Evolutionary conservation across 2,888 invertebrate species (phyloP), one percentile per base, ranked within the genome.

Genomic region (Sminthurinus aureus): DNA sequence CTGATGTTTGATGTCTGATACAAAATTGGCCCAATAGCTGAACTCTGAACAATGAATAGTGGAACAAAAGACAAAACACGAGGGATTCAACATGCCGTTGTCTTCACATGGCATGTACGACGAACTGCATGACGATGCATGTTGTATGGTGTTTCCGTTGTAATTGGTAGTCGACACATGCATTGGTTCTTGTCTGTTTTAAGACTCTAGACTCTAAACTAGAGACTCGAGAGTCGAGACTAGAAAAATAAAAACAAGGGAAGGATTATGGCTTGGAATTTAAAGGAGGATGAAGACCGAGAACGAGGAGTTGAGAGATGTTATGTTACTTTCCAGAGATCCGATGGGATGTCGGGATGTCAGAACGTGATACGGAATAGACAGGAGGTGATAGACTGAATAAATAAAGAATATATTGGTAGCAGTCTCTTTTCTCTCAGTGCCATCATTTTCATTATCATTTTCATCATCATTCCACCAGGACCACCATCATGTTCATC

Each of bases 391-490:
- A 20, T 66, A 0, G 22, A 20, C 18, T 18, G 38, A 24, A 26
- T 26, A 24, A n/a, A 73, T 38, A 26, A 75, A 26, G 75, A 58
- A 58, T 15, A 58, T 58, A 75, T 50, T 75, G 75, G 50, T 20
- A 75, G 51, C 75, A 75, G 75, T 75, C 75, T 75, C 50, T 50
- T 20, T 20, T 73, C 73, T 73, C 73, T 22, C 38, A 24, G 15
- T 51, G 20, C 50, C 75, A 75, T 51, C n/a, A 75, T 20, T 50
- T 6, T 51, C 51, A 75, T 24, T 15, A 2, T 15, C 58, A 58
- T 58, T 18, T 38, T 38, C 51, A 75, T 24, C 26, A 58, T 15
- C 58, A 58, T 58, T 11, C 9, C n/a, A 11, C 20, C 38, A 1
- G 38, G 38, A 38, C 50, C 18, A n/a, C n/a, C 20, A 12, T 51